phyloP scores from a whole-genome alignment of 1,140 invertebrate genomes.

The Medauroidea extradentata region DNA sequence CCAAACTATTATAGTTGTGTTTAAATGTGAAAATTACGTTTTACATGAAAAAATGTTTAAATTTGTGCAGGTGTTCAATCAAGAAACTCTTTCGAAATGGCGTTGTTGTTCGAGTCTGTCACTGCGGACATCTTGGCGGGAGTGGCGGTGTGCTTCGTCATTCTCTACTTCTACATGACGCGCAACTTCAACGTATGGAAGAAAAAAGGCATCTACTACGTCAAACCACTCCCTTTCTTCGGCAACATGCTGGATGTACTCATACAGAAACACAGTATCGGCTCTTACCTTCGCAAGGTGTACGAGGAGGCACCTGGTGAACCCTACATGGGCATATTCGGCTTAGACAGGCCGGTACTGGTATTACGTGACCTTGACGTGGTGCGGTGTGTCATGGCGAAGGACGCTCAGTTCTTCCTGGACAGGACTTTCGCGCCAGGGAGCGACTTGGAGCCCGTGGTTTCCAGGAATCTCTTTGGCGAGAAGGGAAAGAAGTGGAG shows the following conservation, averaged over 20 bases:
- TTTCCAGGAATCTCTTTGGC: conserved; percentile 3
- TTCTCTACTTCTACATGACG: conserved; percentile 40
- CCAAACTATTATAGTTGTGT: too few relatives aligned
- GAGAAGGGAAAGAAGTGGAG: conserved; percentile 38
- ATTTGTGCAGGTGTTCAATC: too few relatives aligned
- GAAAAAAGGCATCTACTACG: conserved; percentile 39
- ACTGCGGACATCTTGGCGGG: too few relatives aligned
- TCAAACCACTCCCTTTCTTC: conserved; percentile 42
- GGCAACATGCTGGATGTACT: conserved; percentile 38
- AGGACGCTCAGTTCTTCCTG: conserved; percentile 47
- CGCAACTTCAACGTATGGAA: conserved; percentile 46
- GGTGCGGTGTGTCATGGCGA: conserved; percentile 44
- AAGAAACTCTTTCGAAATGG: too few relatives aligned
- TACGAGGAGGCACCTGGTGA: not conserved
- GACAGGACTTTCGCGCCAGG: conserved; percentile 40
- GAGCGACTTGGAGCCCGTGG: conserved; percentile 39
- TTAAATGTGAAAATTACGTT: too few relatives aligned
- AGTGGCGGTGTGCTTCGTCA: not conserved
- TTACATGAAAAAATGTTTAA: too few relatives aligned
- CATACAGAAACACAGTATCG: conserved; percentile 11
- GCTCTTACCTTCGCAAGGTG: not conserved
- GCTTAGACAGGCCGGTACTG: conserved; percentile 45
- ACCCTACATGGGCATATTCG: conserved; percentile 38
- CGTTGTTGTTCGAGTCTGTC: too few relatives aligned
- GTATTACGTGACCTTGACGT: conserved; percentile 46